phyloP scores from a whole-genome alignment of 1,140 invertebrate species.

The Drosophila bipectinata region DNA sequence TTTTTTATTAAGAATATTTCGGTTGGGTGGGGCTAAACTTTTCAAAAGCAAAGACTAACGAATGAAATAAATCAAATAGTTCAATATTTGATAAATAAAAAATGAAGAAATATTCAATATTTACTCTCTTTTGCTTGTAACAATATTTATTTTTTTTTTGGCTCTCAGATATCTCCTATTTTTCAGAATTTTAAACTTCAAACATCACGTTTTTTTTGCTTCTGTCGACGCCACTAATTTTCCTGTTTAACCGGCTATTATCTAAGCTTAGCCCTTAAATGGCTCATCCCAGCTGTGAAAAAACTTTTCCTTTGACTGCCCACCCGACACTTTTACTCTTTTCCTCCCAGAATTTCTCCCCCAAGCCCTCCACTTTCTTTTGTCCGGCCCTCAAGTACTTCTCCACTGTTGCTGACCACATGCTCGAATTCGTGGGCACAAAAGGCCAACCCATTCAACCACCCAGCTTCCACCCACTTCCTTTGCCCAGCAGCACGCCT shows the following conservation, averaged over 20 bases:
- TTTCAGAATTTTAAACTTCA: background rate
- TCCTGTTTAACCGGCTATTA: constrained; percentile 35
- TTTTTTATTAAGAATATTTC: constrained; percentile 21
- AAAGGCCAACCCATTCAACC: constrained; percentile 32
- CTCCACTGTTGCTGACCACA: constrained; percentile 64
- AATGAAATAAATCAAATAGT: background rate
- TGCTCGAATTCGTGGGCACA: constrained; percentile 61
- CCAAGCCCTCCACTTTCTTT: constrained; percentile 14
- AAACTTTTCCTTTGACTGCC: constrained; percentile 38
- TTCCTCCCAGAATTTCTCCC: background rate
- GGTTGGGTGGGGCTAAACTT: background rate
- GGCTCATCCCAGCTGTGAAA: constrained; percentile 34
- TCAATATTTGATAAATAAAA: background rate
- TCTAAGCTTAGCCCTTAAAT: constrained; percentile 34
- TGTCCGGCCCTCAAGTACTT: constrained; percentile 49
- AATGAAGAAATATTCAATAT: background rate
- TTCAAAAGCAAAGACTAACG: background rate
- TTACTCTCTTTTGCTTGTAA: background rate
- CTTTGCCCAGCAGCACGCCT: constrained; percentile 55
- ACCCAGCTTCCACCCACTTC: constrained; percentile 28
- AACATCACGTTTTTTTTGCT: constrained; percentile 3
- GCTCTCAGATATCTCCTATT: background rate
- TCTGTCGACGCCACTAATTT: constrained; percentile 19
- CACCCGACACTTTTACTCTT: constrained; percentile 24
- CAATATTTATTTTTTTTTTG: no score